A percentile compares a stretch with the other conserved stretches of the same genome.
phyloP scores from a whole-genome alignment of 2,888 invertebrate genomes.

The Folsomia manolachei region DNA sequence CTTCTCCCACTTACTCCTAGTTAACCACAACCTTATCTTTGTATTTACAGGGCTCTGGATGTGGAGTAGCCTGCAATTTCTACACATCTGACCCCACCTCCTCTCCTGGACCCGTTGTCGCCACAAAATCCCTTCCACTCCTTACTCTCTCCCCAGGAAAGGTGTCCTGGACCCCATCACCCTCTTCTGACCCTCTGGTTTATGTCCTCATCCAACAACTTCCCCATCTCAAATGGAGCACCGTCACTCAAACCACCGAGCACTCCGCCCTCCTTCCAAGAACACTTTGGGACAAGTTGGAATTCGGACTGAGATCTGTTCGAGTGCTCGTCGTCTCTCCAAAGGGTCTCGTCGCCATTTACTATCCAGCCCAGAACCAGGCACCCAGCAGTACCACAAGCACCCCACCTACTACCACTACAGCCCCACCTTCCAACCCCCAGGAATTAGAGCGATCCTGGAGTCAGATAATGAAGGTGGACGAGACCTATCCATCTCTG shows the following conservation, averaged over 20 bases:
- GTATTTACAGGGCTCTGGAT: constrained; percentile 66
- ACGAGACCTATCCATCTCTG: neutral
- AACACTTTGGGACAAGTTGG: constrained; percentile 28
- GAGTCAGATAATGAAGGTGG: neutral
- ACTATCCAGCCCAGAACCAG: constrained; percentile 51
- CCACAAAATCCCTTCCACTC: constrained; percentile 54
- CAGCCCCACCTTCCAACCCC: constrained; percentile 27
- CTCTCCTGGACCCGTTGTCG: constrained; percentile 29
- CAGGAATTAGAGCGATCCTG: neutral
- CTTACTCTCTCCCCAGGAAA: constrained; percentile 59
- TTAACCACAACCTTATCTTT: neutral
- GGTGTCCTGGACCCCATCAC: constrained; percentile 59
- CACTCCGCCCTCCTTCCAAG: constrained; percentile 38
- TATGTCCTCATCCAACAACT: constrained; percentile 68
- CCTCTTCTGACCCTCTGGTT: constrained; percentile 53
- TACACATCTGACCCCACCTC: constrained; percentile 54
- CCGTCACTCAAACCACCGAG: constrained; percentile 51
- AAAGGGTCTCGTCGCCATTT: constrained; percentile 68
- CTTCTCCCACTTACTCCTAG: no score
- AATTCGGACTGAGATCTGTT: constrained; percentile 53
- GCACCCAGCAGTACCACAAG: neutral
- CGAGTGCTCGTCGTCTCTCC: constrained; percentile 68
- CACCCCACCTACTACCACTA: neutral
- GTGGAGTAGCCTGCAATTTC: constrained; percentile 69
- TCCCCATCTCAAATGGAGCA: constrained; percentile 52